These are phyloP conservation scores for Burhinus bistriatus DNA, from an alignment of 2,113 vertebrate species.

Conservation along the genomic window DNA sequence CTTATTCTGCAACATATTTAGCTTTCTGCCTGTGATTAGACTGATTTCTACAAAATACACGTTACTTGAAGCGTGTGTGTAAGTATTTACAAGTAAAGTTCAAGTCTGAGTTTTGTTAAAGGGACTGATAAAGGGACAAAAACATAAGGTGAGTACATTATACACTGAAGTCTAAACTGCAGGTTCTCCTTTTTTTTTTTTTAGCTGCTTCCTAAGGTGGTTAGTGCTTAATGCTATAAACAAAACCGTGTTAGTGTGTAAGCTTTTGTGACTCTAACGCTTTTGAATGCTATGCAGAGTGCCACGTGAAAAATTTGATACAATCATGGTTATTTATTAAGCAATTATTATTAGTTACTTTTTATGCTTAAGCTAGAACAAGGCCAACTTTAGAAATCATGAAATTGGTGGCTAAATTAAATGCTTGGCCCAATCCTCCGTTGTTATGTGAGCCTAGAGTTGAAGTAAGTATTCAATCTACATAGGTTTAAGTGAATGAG, in stretches of 20 bases:
- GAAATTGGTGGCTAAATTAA: neutral
- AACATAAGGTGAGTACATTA: accelerated
- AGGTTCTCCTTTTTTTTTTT: neutral
- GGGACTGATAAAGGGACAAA: neutral
- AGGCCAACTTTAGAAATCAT: neutral
- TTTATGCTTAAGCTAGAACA: neutral
- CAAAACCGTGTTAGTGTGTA: neutral
- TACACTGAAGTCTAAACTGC: neutral
- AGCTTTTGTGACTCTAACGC: neutral
- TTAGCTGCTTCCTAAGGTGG: neutral
- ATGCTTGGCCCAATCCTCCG: neutral
- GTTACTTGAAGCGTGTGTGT: neutral
- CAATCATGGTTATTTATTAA: neutral
- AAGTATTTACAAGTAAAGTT: neutral
- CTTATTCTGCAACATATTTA: neutral
- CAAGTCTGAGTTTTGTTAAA: neutral
- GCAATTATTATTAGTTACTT: neutral
- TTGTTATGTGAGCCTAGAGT: no score
- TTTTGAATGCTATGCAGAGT: neutral
- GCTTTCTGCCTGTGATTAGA: neutral
- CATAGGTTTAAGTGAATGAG: neutral
- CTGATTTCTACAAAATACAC: neutral
- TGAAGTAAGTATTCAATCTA: neutral
- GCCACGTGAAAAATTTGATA: neutral
- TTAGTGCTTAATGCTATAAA: neutral